These are phyloP conservation scores for Phenganax marumi DNA, from an alignment of 92 coral and sea anemone species.

Conservation along the genomic window DNA sequence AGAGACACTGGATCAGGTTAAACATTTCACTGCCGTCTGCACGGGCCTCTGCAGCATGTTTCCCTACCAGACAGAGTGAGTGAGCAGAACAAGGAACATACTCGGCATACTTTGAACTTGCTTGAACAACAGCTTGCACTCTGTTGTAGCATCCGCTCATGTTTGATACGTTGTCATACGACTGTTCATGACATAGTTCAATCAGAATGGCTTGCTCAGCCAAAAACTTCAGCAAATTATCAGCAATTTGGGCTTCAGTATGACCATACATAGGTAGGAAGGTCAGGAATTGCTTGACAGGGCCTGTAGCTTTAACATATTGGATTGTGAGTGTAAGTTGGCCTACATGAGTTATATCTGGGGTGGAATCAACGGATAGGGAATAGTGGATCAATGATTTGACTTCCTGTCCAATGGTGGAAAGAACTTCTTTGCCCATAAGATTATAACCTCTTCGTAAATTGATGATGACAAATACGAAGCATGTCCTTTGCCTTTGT, in stretches of 20 bases:
- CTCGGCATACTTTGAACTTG: not conserved
- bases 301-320: slow-evolving; percentile 11
- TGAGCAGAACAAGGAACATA: slow-evolving; percentile 39
- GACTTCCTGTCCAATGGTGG: slow-evolving; percentile 11
- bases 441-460: slow-evolving; percentile 6
- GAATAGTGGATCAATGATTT: not conserved
- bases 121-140: slow-evolving; percentile 9
- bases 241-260: slow-evolving; percentile 21
- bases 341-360: slow-evolving; percentile 24
- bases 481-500: slow-evolving; percentile 16
- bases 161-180: slow-evolving; percentile 23
- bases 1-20: slow-evolving; percentile 21
- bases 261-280: slow-evolving; percentile 14
- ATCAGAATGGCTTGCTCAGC: too few relatives aligned
- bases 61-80: slow-evolving; percentile 1
- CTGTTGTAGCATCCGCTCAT: slow-evolving; percentile 32
- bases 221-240: too few relatives aligned
- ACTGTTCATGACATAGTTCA: slow-evolving; percentile 22
- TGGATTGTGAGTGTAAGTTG: slow-evolving; percentile 25
- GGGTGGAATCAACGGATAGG: slow-evolving; percentile 24
- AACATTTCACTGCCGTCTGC: slow-evolving; percentile 16
- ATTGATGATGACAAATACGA: slow-evolving; percentile 21
- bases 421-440: slow-evolving; percentile 12
- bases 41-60: slow-evolving; percentile 17
- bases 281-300: slow-evolving; percentile 28